Evolutionary conservation across 2,888 invertebrate species (phyloP), one percentile per base, ranked within the genome.

Genomic region (Drosophila algonquin): DNA sequence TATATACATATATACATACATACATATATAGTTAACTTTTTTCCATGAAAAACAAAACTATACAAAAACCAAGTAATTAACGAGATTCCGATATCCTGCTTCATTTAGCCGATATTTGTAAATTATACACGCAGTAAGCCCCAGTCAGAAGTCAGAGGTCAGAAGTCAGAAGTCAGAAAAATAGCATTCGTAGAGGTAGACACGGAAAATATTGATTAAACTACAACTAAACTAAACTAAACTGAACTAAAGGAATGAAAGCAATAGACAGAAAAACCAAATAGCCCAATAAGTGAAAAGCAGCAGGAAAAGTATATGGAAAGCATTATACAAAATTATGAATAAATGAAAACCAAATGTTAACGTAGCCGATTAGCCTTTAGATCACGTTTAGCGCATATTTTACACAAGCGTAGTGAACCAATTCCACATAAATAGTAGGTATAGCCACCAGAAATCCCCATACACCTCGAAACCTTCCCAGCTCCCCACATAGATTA

Each of bases 11-110:
- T 55, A 55, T 59, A 60, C 55, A 50, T 59, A 50, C 21, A 60
- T 50, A 59, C 9, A 35, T 45, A 48, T 24, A 40, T 79, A 89
- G 79, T 81, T 87, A 79, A 88, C 78, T 83, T 86, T 80, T 82
- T 83, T 83, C 89, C 87, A 76, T 87, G 89, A 88, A 88, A 55
- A 21, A 40, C 30, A 35, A 35, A 45, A 44, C 46, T 16, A 47
- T 45, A 30, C 14, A 27, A 64, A 54, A 62, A 53, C 51, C 12
- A 16, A 48, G 58, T 73, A 60, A 35, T 12, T 35, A 35, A 12
- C 12, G 35, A 48, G 63, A 71, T 14, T 30, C 40, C 21, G 30
- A 63, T 30, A 60, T 46, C 51, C 32, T 35, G 65, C 65, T 67
- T 69, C 47, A 70, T 55, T 65, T 35, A 52, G 50, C 50, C 5